Evolutionary conservation across 2,113 vertebrate species (phyloP), one percentile per base, ranked within the genome.

Genomic region (Pungitius pungitius): DNA sequence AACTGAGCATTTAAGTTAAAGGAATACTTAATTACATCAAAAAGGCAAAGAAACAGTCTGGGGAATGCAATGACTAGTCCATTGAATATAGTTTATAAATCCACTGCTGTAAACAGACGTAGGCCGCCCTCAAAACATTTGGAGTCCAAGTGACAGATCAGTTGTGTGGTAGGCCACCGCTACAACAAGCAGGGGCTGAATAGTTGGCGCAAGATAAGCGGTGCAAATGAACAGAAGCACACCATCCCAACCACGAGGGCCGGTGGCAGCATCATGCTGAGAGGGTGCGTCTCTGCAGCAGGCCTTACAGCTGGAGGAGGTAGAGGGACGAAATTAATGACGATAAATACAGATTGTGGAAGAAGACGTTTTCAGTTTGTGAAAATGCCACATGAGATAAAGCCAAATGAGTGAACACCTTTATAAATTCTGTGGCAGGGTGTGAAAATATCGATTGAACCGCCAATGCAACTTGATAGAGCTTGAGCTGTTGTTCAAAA

Each of bases 171-270:
- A 54, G 42, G 39, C 57, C 9, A 17, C 5, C 22, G 47, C 45
- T 37, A 47, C 22, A 60, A 59, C 47, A 67, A 49, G 45, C 33
- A 49, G 15, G 9, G 51, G 56, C 33, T 49, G 6, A 76, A 54
- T 54, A 61, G 62, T 47, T 30, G 14, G 9, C 18, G 40, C 37
- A 67, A 54, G 15, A 10, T 20, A 47, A 58, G 49, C 27, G 27
- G 24, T 59, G 54, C 54, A 59, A 18, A 45, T 57, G 39, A 40
- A 79, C 24, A 0, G 33, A 47, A 39, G 11, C 51, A 58, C 10
- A 49, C 30, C 2, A 14, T 52, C 35, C 42, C 10, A 22, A 22
- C 37, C 6, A 35, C 13, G 43, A 56, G 43, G 69, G n/a, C 49
- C 51, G 8, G 18, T 55, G 33, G n/a, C 13, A 57, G 2, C 10